Evolutionary conservation across 2,797 vertebrate species (phyloP), one percentile per base, ranked within the genome.

Genomic region (Thripadectes ignobilis): DNA sequence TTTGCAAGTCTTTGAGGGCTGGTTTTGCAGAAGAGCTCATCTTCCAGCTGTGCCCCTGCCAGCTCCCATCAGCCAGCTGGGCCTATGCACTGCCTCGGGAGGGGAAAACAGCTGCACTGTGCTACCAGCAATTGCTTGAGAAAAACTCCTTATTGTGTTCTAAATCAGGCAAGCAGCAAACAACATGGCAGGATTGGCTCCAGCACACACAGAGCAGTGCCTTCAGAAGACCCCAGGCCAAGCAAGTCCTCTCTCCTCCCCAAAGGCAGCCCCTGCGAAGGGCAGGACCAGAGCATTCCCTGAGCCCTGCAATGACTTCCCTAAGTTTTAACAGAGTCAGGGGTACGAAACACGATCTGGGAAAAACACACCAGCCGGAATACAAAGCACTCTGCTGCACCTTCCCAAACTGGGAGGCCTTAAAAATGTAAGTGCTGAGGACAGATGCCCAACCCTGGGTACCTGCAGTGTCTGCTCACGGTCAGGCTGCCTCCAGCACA

Each of bases 31-130:
- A 58, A 71, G 3, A 76, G 13, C 5, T 82, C 39, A 34, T 52
- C 34, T 63, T 86, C 43, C 27, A 86, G 39, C 43, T 74, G 72
- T 69, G 30, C 19, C 51, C 49, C n/a, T 48, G n/a, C 48, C 27
- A 77, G 39, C 14, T 74, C 19, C 32, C 38, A 57, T 9, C 29
- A 41, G 34, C 6, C 6, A 81, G 45, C 48, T 14, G 43, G 10
- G 32, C 38, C 12, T 29, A 6, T 12, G 26, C 55, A 5, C 26
- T 62, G 20, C 18, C 69, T 41, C 1, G 0, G 26, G 7, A 10
- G 13, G 6, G 15, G 9, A 24, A 7, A 36, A 46, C 45, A 83
- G 43, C 20, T 6, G 8, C 24, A 4, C 13, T 20, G 29, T 27
- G 27, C 74, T 58, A 57, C 54, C 68, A 89, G 39, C 23, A 39